A percentile compares a stretch with the other conserved stretches of the same genome.
These are phyloP conservation scores for Brenthis ino DNA, from an alignment of 2,888 invertebrate species.

Conservation along the genomic window DNA sequence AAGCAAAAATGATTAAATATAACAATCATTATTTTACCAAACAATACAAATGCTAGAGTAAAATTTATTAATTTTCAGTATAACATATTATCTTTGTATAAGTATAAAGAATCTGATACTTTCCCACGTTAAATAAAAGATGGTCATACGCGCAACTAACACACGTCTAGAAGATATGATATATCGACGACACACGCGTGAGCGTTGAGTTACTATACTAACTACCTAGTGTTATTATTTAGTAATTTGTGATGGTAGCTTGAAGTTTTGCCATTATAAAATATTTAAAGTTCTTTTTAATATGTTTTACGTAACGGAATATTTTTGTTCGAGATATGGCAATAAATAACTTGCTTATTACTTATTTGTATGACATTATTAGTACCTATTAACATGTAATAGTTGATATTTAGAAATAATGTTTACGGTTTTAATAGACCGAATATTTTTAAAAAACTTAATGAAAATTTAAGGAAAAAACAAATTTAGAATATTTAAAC, in stretches of 20 bases:
- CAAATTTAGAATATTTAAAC: too few relatives aligned
- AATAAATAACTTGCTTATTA: too few relatives aligned
- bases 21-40: too few relatives aligned
- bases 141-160: slow-evolving; percentile 57
- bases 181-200: slow-evolving; percentile 66
- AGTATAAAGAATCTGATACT: slow-evolving; percentile 3
- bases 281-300: slow-evolving; percentile 41
- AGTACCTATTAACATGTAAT: too few relatives aligned
- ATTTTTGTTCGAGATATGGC: background rate
- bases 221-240: slow-evolving; percentile 60
- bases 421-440: too few relatives aligned
- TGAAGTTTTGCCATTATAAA: slow-evolving; percentile 45
- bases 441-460: too few relatives aligned
- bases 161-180: slow-evolving; percentile 70
- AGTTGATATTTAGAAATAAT: too few relatives aligned
- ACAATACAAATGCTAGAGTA: too few relatives aligned
- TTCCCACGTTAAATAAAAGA: slow-evolving; percentile 70
- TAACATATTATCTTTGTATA: background rate
- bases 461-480: too few relatives aligned
- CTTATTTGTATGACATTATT: too few relatives aligned
- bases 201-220: slow-evolving; percentile 43
- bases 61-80: too few relatives aligned
- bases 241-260: slow-evolving; percentile 56
- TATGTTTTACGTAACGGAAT: slow-evolving; percentile 23
- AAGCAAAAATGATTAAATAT: too few relatives aligned